Evolutionary conservation across 35 echinoderm and acorn worm genomes (phyloP).

Genomic region (Stichopus chloronotus): DNA sequence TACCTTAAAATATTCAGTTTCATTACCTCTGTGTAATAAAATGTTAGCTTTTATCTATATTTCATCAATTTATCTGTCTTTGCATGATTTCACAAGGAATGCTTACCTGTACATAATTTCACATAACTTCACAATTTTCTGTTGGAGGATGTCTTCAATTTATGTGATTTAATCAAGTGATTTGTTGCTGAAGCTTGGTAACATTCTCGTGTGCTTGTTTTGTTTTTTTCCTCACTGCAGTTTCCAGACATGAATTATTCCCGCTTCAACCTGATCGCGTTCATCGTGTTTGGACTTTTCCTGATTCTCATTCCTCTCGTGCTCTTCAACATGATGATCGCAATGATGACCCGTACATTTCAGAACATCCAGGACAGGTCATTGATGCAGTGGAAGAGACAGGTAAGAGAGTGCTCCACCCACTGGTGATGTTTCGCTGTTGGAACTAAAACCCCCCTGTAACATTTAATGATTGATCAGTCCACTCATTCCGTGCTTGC

Average conservation of each 20-base stretch:
- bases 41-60: background rate
- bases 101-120: background rate
- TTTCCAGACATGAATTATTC: constrained; percentile 7
- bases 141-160: too few relatives aligned
- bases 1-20: too few relatives aligned
- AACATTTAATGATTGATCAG: background rate
- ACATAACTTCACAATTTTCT: too few relatives aligned
- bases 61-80: background rate
- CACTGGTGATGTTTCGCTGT: background rate
- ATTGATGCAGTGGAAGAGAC: constrained; percentile 88
- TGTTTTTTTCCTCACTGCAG: constrained; percentile 18
- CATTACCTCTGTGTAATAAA: background rate
- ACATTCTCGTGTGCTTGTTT: background rate
- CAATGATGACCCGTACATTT: constrained; percentile 30
- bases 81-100: background rate
- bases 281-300: constrained; percentile 16
- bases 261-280: background rate
- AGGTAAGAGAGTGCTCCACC: constrained; percentile 55
- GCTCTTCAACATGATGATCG: constrained; percentile 34
- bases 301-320: background rate
- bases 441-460: too few relatives aligned
- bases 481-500: too few relatives aligned
- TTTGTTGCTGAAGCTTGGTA: background rate
- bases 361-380: constrained; percentile 73
- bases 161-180: background rate